Percentiles rank a stretch among this genome's conserved stretches.
Conservation (phyloP, 2,888 invertebrate species). For the Chironomus tentans region DNA sequence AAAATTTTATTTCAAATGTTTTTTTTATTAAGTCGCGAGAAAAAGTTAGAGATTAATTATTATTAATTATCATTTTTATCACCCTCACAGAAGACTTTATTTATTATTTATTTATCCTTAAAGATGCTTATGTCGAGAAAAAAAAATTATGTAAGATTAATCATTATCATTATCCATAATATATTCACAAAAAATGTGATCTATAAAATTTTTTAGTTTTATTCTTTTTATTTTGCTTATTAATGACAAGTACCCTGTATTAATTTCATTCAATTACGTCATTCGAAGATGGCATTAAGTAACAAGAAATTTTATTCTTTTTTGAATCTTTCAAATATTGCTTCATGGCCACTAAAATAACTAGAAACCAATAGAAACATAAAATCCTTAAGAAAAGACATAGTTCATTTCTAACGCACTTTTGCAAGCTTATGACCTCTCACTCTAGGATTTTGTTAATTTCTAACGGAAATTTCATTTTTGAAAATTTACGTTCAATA, state of each 20-base stretch:
- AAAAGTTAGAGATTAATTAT: neutral
- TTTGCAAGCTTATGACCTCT: too few relatives aligned
- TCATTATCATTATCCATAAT: neutral
- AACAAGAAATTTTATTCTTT: neutral
- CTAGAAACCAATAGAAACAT: neutral
- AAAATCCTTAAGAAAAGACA: neutral
- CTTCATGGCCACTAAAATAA: conserved; percentile 22
- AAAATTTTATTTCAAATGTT: neutral
- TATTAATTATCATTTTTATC: conserved; percentile 17
- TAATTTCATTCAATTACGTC: conserved; percentile 26
- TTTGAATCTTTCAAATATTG: conserved; percentile 12
- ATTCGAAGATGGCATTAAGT: conserved; percentile 27
- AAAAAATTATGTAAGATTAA: neutral
- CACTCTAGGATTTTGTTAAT: too few relatives aligned
- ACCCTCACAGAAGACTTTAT: conserved; percentile 25
- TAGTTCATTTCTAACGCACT: too few relatives aligned
- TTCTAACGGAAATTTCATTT: too few relatives aligned
- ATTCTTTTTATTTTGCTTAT: conserved; percentile 2
- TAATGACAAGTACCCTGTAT: conserved; percentile 25
- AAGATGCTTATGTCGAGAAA: neutral
- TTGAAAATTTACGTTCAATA: too few relatives aligned
- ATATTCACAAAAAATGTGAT: conserved; percentile 23
- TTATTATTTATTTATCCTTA: neutral
- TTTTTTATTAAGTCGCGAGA: neutral
- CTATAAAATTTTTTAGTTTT: conserved; percentile 15